A percentile compares a stretch with the other conserved stretches of the same genome.
These are phyloP conservation scores for Vanessa cardui DNA, from an alignment of 2,888 invertebrate genomes.

Conservation along the genomic window DNA sequence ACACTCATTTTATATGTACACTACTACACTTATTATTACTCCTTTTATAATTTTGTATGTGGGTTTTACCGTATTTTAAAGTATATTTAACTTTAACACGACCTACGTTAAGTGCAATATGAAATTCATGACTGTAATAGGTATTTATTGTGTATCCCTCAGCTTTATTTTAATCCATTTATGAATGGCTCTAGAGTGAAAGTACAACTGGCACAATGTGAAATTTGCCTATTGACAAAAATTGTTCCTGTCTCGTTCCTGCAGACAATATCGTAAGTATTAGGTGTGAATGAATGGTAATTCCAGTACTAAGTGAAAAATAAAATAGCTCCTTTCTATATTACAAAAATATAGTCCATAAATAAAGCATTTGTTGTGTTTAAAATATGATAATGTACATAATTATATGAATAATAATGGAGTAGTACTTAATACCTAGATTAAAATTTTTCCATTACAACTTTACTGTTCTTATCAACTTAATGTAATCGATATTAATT, in stretches of 20 bases:
- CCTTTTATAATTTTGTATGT: no score
- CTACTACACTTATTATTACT: neutral
- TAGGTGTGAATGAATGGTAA: neutral
- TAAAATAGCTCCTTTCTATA: no score
- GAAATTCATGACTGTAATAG: neutral
- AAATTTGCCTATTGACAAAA: constrained; percentile 1
- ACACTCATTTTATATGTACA: neutral
- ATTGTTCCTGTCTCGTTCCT: neutral
- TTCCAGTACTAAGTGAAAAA: neutral
- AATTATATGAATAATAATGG: no score
- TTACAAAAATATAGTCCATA: no score
- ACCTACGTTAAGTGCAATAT: neutral
- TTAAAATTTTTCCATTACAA: no score
- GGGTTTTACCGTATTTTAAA: no score
- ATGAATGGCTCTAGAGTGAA: constrained; percentile 12
- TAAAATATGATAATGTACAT: no score
- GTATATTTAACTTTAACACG: no score
- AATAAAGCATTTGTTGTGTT: no score
- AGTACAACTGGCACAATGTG: neutral
- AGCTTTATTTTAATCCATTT: neutral
- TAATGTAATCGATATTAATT: no score
- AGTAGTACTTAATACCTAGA: no score
- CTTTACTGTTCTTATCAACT: no score
- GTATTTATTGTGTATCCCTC: neutral
- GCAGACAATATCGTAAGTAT: neutral